Conservation (phyloP, 2,888 invertebrate genomes). For the Oeneis ivallda region DNA sequence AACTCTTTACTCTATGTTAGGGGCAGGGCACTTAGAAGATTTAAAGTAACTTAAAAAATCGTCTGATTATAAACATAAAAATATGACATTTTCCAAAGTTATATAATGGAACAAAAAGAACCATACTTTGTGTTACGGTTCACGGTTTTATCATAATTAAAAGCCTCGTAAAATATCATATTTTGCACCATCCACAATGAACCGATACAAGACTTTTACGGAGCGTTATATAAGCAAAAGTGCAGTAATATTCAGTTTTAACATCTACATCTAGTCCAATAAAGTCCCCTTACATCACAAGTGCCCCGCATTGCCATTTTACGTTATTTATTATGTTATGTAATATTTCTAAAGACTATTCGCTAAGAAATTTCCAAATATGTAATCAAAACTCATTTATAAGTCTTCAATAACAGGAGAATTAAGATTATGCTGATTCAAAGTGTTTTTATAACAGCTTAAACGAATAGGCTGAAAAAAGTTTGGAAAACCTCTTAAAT, state of each 20-base stretch:
- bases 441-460: neutral
- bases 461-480: neutral
- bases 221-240: neutral
- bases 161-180: constrained; percentile 16
- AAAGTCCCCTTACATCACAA: constrained; percentile 25
- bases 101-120: too few species aligned
- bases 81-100: constrained; percentile 14
- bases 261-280: neutral
- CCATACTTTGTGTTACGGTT: too few species aligned
- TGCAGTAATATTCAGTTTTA: neutral
- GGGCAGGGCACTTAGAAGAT: constrained; percentile 46
- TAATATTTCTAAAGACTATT: constrained; percentile 4
- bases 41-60: neutral
- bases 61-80: constrained; percentile 1
- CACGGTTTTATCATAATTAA: too few species aligned
- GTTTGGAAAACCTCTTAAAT: neutral
- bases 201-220: neutral
- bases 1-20: constrained; percentile 52
- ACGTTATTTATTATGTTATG: neutral
- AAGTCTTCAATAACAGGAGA: neutral
- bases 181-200: neutral
- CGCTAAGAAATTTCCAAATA: constrained; percentile 1
- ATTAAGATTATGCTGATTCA: neutral
- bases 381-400: neutral
- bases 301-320: constrained; percentile 49